Base-by-base conservation (phyloP, 2,888 invertebrate species). In the Aspidiotus destructor region DNA sequence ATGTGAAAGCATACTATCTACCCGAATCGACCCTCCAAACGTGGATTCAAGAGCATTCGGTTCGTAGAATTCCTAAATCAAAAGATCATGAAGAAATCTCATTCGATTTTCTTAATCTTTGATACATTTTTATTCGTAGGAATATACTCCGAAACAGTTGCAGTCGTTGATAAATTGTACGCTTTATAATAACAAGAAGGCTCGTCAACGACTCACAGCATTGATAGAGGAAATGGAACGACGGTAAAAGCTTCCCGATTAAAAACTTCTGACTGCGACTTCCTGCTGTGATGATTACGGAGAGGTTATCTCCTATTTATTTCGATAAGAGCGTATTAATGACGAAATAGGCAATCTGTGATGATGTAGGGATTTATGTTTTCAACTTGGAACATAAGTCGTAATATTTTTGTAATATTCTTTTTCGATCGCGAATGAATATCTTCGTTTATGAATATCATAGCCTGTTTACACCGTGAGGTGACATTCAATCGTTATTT, bases 1-100 rank as follows among this genome's bases (percentile, higher is more conserved):
- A 95, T 76, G 90, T 99, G 0, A 98, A 98, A 77, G 96, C 97
- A 0, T 99, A 89, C 77, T 99, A 99, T 80, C 81, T 94, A 73
- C 92, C 95, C 0, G 88, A 95, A 74, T 84, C 84, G 70, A 88
- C 87, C 67, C 80, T 99, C 53, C 95, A 97, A 76, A 85, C 86
- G 62, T 99, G 97, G 86, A 84, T 98, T 8, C 83, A 84, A 72
- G 87, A 89, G 54, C 89, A 93, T 76, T 84, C 84, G 70, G 88
- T 87, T 77, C 75, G 17, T 64, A 15, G 40, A 15, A n/a, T 40
- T 8, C 67, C 72, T 74, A 63, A 68, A 8, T 28, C 58, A n/a
- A 48, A 48, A 68, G 9, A 52, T 62, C 57, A 8, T 65, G 2
- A 41, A 17, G 11, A 28, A 40, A 55, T 62, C 60, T 48, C 42